Evolutionary conservation across 2,797 vertebrate genomes (phyloP), one percentile per base, ranked within the genome.

Genomic region (Oreortyx pictus): DNA sequence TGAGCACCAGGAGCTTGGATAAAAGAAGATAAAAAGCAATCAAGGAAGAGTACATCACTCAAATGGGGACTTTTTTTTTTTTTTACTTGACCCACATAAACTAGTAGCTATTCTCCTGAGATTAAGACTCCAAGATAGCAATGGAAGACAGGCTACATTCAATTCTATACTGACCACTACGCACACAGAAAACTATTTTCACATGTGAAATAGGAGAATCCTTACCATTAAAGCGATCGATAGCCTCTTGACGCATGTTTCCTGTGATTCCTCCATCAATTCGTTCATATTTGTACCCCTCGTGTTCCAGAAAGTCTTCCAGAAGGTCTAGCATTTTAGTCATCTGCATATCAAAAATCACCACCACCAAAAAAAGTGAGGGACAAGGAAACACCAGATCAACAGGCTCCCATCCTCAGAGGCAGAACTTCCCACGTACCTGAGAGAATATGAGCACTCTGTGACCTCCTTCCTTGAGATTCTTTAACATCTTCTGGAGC

Each of bases 251-350:
- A 77, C 99, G 98, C 98, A 99, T 98, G 93, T 98, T 99, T 62
- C 99, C 99, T 5, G 99, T 99, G 94, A 99, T 99, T 37, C 99
- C 98, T 79, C 99, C 99, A 70, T 99, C 99, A 61, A 99, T 99
- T 57, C 99, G 97, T 93, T 99, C 99, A 2, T 99, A 99, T 96
- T 99, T 99, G 96, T 99, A 99, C 7, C 99, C 99, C 95, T 99
- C 99, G 0, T 99, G 99, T 88, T 99, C 99, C 91, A 99, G 93
- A 86, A 99, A 99, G 88, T 99, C 99, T 96, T 99, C 99, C 39
- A 99, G 96, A 88, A 99, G 97, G 94, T 99, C 99, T 82, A 99
- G 92, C 99, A 99, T 99, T 96, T 99, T 99, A 70, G 99, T 99
- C 99, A 99, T 99, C 98, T 99, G 92, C 23, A 6, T 27, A 56